These are phyloP conservation scores for Oceanodroma tethys DNA, from an alignment of 2,113 vertebrate genomes.

Conservation along the genomic window DNA sequence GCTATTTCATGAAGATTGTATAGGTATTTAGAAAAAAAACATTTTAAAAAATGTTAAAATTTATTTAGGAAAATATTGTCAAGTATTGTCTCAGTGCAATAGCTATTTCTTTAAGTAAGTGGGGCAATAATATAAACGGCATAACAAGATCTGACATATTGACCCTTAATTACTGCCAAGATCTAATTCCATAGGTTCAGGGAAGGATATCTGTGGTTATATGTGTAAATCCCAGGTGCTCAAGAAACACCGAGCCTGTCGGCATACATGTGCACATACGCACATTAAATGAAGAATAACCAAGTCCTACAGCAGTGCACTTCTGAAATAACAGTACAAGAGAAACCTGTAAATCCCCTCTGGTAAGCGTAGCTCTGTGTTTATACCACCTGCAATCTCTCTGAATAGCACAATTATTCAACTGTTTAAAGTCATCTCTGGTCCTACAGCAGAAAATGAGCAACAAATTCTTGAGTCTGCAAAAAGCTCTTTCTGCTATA, in stretches of 20 bases:
- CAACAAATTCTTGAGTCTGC: background rate
- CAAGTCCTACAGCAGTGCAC: background rate
- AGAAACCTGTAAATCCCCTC: background rate
- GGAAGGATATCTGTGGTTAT: background rate
- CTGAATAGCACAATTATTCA: background rate
- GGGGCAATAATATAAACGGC: background rate
- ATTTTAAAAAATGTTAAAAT: background rate
- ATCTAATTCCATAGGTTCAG: background rate
- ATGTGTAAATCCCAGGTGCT: background rate
- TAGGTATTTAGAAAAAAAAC: background rate
- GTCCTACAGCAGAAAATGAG: background rate
- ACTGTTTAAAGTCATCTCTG: background rate
- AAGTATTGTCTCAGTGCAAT: background rate
- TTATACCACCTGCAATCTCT: background rate
- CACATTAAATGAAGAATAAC: background rate
- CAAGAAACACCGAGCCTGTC: background rate
- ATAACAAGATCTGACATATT: background rate
- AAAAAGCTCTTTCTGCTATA: background rate
- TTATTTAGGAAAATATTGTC: background rate
- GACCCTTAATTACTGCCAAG: background rate
- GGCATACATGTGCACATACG: rapidly evolving
- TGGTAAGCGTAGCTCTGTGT: background rate
- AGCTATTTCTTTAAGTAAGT: background rate
- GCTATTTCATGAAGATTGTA: background rate
- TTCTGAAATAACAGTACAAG: background rate